Base-by-base conservation (phyloP, 2,888 invertebrate genomes). In the Ochlodes sylvanus region DNA sequence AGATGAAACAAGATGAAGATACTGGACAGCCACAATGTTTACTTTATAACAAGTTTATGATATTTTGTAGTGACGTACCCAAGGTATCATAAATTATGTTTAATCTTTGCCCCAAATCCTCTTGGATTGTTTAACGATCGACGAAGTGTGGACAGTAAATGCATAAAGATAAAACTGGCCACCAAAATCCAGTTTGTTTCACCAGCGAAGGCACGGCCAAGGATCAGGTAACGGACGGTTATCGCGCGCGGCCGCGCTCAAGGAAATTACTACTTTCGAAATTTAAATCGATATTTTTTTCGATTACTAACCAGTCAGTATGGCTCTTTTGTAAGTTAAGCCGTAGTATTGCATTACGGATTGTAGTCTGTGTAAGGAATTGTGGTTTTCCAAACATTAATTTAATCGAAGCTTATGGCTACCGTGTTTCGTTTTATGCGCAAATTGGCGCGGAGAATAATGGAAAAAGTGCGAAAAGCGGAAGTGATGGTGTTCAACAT, bases 381-480 rank as follows among this genome's bases (percentile, higher is more conserved):
- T 47, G 34, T 9, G 6, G 10, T 14, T 34, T 15, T 15, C 17
- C 32, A 14, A 21, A 0, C 21, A 21, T 32, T 4, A 0, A 1
- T 10, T 47, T 38, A 10, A 34, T 10, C 32, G 54, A 41, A 54
- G 10, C 6, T 27, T 17, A 52, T 19, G 50, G 42, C 17, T 34
- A 80, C 72, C 72, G 89, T 91, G 91, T 83, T 87, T 55, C 85
- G 86, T 19, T 76, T 84, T 32, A 70, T 90, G 57, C 84, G 89
- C 66, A 83, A 81, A 71, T 69, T 87, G 17, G 80, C 81, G 42
- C 77, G 81, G 63, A 79, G 77, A 44, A 80, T 92, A 14, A 76
- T 85, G 57, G 81, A 83, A 63, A 87, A 85, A 73, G 77, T 90
- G 68, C 83, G 88, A 15, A 84, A 77, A 66, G 79, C 83, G 19